Evolutionary conservation across 2,113 vertebrate genomes (phyloP), one percentile per base, ranked within the genome.

Genomic region (Aspiorhynchus laticeps): DNA sequence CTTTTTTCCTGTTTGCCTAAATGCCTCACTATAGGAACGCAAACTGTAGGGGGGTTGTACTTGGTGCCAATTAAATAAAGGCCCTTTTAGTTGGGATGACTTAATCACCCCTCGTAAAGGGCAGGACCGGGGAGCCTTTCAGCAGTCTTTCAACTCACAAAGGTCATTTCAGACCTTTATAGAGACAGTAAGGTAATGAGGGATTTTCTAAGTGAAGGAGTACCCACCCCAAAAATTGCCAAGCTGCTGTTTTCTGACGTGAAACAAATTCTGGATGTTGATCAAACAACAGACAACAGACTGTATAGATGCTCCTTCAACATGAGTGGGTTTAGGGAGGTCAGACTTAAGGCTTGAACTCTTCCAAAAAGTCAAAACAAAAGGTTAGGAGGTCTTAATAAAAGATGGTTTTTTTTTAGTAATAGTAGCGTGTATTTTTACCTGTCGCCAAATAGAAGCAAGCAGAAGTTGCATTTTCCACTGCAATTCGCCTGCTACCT

Each of bases 21-120:
- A 89, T 81, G 82, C 56, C 80, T 85, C 74, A 17, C 82, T 86
- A 84, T 87, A 77, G 38, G 85, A 83, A 67, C 85, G 67, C 69
- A 63, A 61, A 88, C 87, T 73, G 46, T 77, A 33, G 80, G 76
- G 87, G 85, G 53, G 31, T 77, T 81, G 88, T 84, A 75, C 79
- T 38, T 36, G 59, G 80, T 85, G 53, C 82, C 86, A 87, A 90
- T 90, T 90, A 90, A 85, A 90, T 74, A 26, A 56, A 53, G 59
- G 61, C 38, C 61, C 80, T 87, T 85, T 85, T 71, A 83, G 77
- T 19, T 88, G 43, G 46, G 84, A 78, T 90, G 86, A 59, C 71
- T 88, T 90, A 90, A 91, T 88, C 82, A 88, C 84, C 74, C 51
- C 31, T 85, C 48, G 17, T 83, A 88, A 88, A 89, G 91, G 90